Evolutionary conservation across 2,113 vertebrate genomes (phyloP), one percentile per base, ranked within the genome.

Genomic region (Malaclemys terrapin): DNA sequence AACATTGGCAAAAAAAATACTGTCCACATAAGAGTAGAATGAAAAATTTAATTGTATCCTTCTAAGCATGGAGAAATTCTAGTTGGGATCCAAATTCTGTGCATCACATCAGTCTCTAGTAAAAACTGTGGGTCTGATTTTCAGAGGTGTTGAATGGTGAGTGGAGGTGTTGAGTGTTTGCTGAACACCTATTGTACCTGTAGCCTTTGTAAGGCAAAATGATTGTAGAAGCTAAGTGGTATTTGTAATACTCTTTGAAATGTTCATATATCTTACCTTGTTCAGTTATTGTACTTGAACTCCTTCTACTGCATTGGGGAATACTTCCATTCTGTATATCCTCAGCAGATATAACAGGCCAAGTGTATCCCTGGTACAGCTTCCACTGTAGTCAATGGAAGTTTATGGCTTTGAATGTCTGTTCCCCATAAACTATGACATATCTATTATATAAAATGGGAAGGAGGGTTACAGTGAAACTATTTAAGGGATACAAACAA

Each of bases 321-420:
- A 25, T 0, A 3, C 3, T 1, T 2, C 13, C 29, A 69, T 13
- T 3, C 49, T n/a, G 6, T 25, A 19, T n/a, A 3, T 57, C 42
- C 24, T 89, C 24, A 27, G 25, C 54, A 80, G 54, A 80, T 76
- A 80, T 22, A 31, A 13, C 31, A 85, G 84, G 16, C n/a, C 19
- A 54, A 12, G 87, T 75, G 52, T 80, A 7, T 49, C 24, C 81
- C 31, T n/a, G 11, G 31, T 1, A 1, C 6, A 72, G 20, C 90
- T 85, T 89, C 17, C 35, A 54, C 8, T 91, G 22, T 42, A 72
- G 80, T 42, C 76, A 72, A 72, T n/a, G 19, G 80, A 88, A 85
- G 53, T 25, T 0, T 86, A 20, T 82, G 24, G 6, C 13, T 84
- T 89, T 85, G 29, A 84, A 79, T 49, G 88, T 31, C 20, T 22